Evolutionary conservation across 2,888 invertebrate species (phyloP), one percentile per base, ranked within the genome.

Genomic region (Plagodis dolabraria): DNA sequence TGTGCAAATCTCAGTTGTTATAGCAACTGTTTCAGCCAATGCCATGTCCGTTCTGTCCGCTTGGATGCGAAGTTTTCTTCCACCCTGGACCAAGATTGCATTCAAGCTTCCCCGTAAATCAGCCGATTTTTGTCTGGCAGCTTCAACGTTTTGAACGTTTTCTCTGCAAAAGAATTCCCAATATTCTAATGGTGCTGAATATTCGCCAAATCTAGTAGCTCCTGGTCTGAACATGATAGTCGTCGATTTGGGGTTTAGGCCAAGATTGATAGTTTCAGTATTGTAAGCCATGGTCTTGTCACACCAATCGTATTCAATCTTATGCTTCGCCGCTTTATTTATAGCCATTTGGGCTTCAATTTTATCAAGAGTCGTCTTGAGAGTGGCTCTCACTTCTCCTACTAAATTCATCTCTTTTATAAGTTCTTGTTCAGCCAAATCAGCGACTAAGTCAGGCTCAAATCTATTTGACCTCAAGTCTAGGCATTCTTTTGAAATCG

Each of bases 291-390:
- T 95, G 59, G 94, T 94, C 88, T 98, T 98, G 78, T 98, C 97
- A 74, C 97, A 97, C 97, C 98, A 98, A 81, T 98, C 98, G 76
- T 95, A 96, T 86, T 98, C 98, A 60, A 98, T 92, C 46, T 95
- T 94, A 68, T 96, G 95, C 79, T 98, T 98, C 0, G 96, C 96
- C 11, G 96, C 95, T 75, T 96, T 96, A 76, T 97, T 95, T 70
- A 96, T 94, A 35, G 94, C 78, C 77, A 96, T 89, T 83, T 97
- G 96, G 42, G 93, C 91, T 67, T 96, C 95, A 35, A 97, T 95
- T 74, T 95, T 94, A 42, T 94, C 88, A 6, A 96, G 82, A 0
- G 95, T 95, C 65, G 93, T 93, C 40, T 93, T 93, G 10, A 96
- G 87, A 4, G 94, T 89, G 33, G 93, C 93, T 65, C 95, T 91